Percentiles rank a stretch among this genome's conserved stretches.
Conservation (phyloP, 1,140 invertebrate species). For the Stegodyphus dumicola region DNA sequence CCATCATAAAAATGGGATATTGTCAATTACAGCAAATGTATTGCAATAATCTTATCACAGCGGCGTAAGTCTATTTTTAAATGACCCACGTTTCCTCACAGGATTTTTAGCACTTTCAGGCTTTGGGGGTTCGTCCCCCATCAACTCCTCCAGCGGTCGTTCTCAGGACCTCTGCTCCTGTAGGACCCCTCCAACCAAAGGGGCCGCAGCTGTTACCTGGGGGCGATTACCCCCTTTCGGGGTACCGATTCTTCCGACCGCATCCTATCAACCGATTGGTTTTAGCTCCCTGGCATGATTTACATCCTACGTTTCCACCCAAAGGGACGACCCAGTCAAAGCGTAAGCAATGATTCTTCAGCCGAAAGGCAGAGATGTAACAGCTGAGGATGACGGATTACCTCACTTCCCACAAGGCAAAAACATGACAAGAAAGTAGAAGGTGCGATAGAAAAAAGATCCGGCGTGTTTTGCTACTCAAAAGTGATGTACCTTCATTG, state of each 20-base stretch:
- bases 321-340: background rate
- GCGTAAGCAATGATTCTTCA: background rate
- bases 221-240: slow-evolving; percentile 19
- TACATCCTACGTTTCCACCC: slow-evolving; percentile 12
- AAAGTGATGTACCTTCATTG: too few relatives aligned
- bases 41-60: background rate
- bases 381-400: slow-evolving; percentile 49
- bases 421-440: background rate
- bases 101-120: background rate
- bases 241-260: slow-evolving; percentile 42
- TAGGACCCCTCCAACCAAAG: slow-evolving; percentile 14
- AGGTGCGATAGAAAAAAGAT: too few relatives aligned
- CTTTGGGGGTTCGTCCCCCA: background rate
- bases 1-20: background rate
- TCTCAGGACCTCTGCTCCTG: slow-evolving; percentile 47
- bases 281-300: slow-evolving; percentile 49
- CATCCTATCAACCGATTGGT: slow-evolving; percentile 51
- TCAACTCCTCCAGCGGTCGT: background rate
- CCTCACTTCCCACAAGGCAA: background rate
- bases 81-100: too few relatives aligned
- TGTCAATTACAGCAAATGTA: background rate
- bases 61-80: background rate
- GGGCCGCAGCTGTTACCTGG: slow-evolving; percentile 54
- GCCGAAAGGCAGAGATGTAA: slow-evolving; percentile 13
- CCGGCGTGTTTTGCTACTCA: too few relatives aligned